phyloP scores from a whole-genome alignment of 2,888 invertebrate genomes.

The Fragum sueziense region DNA sequence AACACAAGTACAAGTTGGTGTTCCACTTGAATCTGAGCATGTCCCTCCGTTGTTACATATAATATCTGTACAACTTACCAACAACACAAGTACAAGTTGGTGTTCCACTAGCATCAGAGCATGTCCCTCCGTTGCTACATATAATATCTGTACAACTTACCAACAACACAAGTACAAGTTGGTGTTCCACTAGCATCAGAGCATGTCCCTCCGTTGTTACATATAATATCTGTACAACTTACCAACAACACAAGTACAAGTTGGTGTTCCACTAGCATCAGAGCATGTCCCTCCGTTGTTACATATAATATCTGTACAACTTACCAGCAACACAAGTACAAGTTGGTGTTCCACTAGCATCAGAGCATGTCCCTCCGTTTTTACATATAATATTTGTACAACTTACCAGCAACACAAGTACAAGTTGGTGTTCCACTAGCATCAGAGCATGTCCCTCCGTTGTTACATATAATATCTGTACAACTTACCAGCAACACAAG shows the following conservation, averaged over 20 bases:
- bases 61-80: constrained; percentile 20
- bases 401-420: constrained; percentile 16
- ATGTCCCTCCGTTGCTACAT: not conserved
- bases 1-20: constrained; percentile 4
- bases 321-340: constrained; percentile 17
- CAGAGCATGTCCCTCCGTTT: not conserved
- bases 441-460: not conserved
- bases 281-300: not conserved
- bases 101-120: not conserved
- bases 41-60: not conserved
- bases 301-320: not conserved
- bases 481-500: constrained; percentile 16
- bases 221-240: not conserved
- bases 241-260: constrained; percentile 14
- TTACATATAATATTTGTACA: not conserved
- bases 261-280: not conserved
- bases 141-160: constrained; percentile 12
- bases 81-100: constrained; percentile 4
- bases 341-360: not conserved
- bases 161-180: constrained; percentile 5
- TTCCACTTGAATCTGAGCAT: not conserved
- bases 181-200: not conserved
- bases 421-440: not conserved
- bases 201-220: not conserved
- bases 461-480: not conserved